A percentile compares a stretch with the other conserved stretches of the same genome.
Evolutionary conservation across 2,113 vertebrate species (phyloP).

Genomic region (Dunckerocampus dactyliophorus): DNA sequence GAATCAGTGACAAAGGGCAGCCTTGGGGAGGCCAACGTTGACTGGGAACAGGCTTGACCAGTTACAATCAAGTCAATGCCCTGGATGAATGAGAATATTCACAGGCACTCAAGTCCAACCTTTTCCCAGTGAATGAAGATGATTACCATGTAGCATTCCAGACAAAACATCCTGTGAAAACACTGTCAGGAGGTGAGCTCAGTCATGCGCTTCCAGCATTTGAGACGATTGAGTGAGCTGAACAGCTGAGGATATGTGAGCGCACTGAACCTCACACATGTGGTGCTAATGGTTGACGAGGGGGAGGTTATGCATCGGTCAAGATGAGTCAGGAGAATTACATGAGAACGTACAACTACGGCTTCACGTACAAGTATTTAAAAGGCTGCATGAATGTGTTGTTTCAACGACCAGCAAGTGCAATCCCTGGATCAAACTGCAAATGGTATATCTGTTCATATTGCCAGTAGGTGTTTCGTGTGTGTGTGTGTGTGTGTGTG

Average conservation of each 20-base stretch:
- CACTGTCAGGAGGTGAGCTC: constrained; percentile 1
- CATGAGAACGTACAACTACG: neutral
- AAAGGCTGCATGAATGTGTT: neutral
- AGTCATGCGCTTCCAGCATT: constrained; percentile 35
- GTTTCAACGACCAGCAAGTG: neutral
- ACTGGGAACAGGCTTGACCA: no score
- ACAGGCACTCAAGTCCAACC: neutral
- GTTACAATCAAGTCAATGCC: no score
- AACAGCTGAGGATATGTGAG: constrained; percentile 55
- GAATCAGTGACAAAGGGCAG: no score
- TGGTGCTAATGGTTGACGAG: neutral
- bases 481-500: constrained; percentile 2
- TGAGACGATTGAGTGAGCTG: constrained; percentile 42
- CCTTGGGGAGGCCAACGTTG: no score
- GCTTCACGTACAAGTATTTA: neutral
- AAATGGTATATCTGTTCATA: neutral
- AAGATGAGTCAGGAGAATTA: constrained; percentile 4
- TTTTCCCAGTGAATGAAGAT: neutral
- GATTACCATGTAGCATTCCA: neutral
- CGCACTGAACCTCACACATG: neutral
- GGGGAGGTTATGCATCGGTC: neutral
- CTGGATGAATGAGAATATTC: no score
- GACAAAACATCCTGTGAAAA: constrained; percentile 17
- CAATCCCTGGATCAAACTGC: neutral
- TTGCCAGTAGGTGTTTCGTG: neutral